A percentile compares a stretch with the other conserved stretches of the same genome.
These are phyloP conservation scores for Tenthredo livida DNA, from an alignment of 2,888 invertebrate species.

Conservation along the genomic window DNA sequence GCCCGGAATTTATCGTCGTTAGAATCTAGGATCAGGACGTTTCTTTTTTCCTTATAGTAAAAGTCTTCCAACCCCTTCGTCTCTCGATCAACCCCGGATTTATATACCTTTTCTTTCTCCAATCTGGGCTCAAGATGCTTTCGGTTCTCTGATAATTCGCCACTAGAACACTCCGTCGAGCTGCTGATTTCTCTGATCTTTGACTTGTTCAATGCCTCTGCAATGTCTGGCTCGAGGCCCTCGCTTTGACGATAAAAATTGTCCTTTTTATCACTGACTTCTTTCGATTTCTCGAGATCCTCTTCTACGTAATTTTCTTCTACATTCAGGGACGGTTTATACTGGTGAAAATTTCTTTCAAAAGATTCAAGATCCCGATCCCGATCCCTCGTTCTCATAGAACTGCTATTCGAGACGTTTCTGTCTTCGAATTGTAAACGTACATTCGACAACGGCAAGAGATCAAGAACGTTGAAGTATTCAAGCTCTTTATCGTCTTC, in stretches of 20 bases:
- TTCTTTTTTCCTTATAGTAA: conserved; percentile 13
- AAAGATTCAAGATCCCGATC: not conserved
- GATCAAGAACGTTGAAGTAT: conserved; percentile 75
- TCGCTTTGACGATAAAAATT: conserved; percentile 19
- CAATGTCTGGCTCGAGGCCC: conserved; percentile 29
- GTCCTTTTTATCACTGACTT: not conserved
- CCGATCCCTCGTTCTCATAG: not conserved
- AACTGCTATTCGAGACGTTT: conserved; percentile 50
- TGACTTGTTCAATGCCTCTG: conserved; percentile 24
- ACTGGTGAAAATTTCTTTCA: conserved; percentile 15
- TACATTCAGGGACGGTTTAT: not conserved
- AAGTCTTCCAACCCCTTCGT: not conserved
- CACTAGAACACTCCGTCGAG: conserved; percentile 6
- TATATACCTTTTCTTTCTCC: not conserved
- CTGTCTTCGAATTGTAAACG: conserved; percentile 71
- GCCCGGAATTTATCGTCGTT: conserved; percentile 56
- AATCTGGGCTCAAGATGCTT: not conserved
- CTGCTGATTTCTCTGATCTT: conserved; percentile 39
- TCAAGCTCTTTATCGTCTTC: conserved; percentile 75
- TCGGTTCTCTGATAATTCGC: not conserved
- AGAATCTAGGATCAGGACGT: conserved; percentile 37
- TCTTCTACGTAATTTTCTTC: conserved; percentile 11
- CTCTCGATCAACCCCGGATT: conserved; percentile 10
- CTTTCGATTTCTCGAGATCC: not conserved
- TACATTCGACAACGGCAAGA: conserved; percentile 75